A percentile compares a stretch with the other conserved stretches of the same genome.
Evolutionary conservation across 2,888 invertebrate species (phyloP).

Genomic region (Dolichopus griseipennis): DNA sequence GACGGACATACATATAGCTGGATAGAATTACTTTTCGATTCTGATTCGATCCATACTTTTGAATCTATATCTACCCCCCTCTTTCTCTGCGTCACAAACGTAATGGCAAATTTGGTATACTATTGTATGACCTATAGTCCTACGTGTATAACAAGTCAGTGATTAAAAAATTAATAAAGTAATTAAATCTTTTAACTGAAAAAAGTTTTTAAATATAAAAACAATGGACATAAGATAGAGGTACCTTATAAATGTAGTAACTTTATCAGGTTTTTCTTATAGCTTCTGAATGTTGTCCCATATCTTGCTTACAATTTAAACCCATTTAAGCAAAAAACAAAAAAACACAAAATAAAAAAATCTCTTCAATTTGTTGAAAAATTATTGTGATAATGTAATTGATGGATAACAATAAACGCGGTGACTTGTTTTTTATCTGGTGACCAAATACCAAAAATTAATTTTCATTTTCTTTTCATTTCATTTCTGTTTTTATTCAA

Average conservation of each 20-base stretch:
- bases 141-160: no score
- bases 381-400: conserved; percentile 1
- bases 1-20: no score
- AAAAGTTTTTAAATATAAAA: neutral
- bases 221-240: neutral
- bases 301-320: no score
- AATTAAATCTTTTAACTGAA: no score
- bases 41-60: no score
- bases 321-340: neutral
- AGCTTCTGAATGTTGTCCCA: neutral
- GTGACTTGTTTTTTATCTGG: neutral
- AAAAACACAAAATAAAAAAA: neutral
- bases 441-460: neutral
- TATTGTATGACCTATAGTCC: no score
- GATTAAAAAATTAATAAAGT: no score
- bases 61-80: no score
- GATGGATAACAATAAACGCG: neutral
- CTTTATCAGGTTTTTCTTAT: neutral
- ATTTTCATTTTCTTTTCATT: neutral
- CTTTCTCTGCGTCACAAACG: no score
- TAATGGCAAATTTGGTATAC: no score
- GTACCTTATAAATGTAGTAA: neutral
- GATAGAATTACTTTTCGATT: no score
- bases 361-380: conserved; percentile 1
- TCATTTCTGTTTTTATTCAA: neutral